phyloP scores from a whole-genome alignment of 2,797 vertebrate genomes.

The Clarias platycephalus region DNA sequence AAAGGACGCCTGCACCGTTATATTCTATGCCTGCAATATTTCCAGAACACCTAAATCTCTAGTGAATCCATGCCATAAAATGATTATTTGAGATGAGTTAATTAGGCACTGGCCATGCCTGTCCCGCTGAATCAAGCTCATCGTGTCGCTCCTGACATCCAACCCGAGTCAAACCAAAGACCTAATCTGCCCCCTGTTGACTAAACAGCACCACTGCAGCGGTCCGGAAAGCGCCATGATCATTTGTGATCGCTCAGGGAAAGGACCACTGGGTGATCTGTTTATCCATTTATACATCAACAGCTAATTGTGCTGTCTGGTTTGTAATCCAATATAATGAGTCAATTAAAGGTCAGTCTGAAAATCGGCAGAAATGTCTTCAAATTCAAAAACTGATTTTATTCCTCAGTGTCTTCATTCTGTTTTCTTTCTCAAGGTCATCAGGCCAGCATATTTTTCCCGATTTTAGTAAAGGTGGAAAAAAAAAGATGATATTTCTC shows the following conservation, averaged over 20 bases:
- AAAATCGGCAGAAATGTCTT: not conserved
- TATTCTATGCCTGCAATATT: not conserved
- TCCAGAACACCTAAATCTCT: not conserved
- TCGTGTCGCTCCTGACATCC: not conserved
- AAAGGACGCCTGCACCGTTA: not conserved
- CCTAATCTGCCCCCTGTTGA: slow-evolving; percentile 45
- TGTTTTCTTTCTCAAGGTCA: slow-evolving; percentile 36
- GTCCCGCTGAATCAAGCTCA: slow-evolving; percentile 20
- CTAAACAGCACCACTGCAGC: slow-evolving; percentile 14
- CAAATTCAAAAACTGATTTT: slow-evolving; percentile 25
- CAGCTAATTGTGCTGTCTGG: not conserved
- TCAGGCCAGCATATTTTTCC: not conserved
- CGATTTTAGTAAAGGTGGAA: not conserved
- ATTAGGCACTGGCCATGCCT: slow-evolving; percentile 20
- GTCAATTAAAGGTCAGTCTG: not conserved
- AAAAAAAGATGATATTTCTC: not conserved
- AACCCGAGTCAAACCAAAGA: slow-evolving; percentile 17
- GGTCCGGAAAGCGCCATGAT: not conserved
- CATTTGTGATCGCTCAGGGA: not conserved
- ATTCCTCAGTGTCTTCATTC: not conserved
- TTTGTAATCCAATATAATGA: not conserved
- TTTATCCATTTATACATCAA: slow-evolving; percentile 7
- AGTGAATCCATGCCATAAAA: slow-evolving; percentile 24
- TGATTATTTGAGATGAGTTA: slow-evolving; percentile 28
- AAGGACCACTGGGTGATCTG: not conserved